A percentile compares a stretch with the other conserved stretches of the same genome.
Conservation (phyloP, 2,113 vertebrate species). For the Riparia riparia region DNA sequence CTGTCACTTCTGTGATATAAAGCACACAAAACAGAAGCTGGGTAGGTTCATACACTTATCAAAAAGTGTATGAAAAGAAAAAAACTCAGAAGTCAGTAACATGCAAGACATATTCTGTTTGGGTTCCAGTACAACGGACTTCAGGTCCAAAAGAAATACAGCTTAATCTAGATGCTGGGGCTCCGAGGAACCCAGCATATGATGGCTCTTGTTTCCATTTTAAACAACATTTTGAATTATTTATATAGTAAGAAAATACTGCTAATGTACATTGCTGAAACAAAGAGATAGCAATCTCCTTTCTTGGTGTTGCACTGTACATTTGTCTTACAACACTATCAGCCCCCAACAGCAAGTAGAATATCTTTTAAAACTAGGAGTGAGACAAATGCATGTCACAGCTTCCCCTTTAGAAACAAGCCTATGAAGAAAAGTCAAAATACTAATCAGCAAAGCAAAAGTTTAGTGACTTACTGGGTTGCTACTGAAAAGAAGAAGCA, state of each 20-base stretch:
- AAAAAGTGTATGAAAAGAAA: not conserved
- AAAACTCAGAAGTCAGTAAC: not conserved
- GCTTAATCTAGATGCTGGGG: not conserved
- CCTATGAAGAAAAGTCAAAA: not conserved
- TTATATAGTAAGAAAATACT: not conserved
- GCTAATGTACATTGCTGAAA: not conserved
- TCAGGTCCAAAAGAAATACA: not conserved
- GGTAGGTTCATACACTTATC: not conserved
- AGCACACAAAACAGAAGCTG: not conserved
- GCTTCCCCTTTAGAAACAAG: not conserved
- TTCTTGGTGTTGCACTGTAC: not conserved
- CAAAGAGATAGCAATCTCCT: not conserved
- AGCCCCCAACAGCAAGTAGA: not conserved
- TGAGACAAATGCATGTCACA: not conserved
- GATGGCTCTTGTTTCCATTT: not conserved
- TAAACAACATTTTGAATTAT: not conserved
- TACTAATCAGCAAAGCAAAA: not conserved
- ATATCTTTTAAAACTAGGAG: not conserved
- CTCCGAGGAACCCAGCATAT: not conserved
- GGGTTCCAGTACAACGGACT: not conserved
- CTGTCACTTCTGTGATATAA: not conserved
- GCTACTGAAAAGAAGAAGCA: not conserved
- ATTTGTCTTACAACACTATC: not conserved
- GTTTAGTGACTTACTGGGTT: not conserved
- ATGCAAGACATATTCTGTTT: not conserved